Conservation (phyloP, 2,113 vertebrate genomes). For the Procapra przewalskii region DNA sequence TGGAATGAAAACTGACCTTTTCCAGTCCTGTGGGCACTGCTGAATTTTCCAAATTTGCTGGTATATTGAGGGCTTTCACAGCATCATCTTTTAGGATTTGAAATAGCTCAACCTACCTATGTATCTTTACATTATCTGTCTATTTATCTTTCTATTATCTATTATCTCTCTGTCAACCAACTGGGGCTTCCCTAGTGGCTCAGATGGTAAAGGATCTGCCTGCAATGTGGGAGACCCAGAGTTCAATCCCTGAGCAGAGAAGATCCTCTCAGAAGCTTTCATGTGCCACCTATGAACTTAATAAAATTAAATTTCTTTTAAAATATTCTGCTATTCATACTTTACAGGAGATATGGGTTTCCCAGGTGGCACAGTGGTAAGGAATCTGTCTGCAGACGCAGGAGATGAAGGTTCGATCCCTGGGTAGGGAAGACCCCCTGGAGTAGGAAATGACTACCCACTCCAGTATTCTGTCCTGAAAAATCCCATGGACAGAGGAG, state of each 20-base stretch:
- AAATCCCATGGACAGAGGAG: not conserved
- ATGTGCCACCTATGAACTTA: not conserved
- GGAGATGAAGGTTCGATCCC: not conserved
- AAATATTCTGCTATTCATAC: not conserved
- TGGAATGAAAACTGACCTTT: not conserved
- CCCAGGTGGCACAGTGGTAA: not conserved
- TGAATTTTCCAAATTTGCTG: not conserved
- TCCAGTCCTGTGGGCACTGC: not conserved
- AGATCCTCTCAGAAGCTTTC: not conserved
- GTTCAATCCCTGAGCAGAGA: not conserved
- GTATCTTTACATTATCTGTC: not conserved
- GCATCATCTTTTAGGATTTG: not conserved
- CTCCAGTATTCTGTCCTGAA: not conserved
- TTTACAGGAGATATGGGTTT: not conserved
- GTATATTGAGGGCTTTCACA: not conserved
- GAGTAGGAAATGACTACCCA: not conserved
- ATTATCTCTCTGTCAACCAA: not conserved
- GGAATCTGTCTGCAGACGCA: accelerated
- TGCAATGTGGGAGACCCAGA: not conserved
- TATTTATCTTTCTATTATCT: not conserved
- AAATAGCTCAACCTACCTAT: not conserved
- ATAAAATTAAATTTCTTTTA: not conserved
- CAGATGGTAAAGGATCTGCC: not conserved
- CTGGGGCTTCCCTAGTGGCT: not conserved
- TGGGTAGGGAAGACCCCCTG: not conserved